Conservation (phyloP, 2,888 invertebrate genomes). For the Aproaerema taeniolella region DNA sequence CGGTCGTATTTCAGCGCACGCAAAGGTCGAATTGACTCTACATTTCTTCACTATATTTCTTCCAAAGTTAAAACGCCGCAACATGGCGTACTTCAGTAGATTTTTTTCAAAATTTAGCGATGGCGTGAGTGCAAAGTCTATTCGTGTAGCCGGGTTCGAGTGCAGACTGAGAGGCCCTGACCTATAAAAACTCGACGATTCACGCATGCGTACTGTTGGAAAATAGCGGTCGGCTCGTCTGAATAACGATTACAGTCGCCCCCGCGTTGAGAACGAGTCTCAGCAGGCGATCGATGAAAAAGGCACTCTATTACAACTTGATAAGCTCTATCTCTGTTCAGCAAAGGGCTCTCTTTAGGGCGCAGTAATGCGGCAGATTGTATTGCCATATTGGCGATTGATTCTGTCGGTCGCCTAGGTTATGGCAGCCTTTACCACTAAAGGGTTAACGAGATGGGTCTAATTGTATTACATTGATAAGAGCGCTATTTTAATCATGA, state of each 20-base stretch:
- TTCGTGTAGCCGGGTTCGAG: conserved; percentile 53
- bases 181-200: conserved; percentile 53
- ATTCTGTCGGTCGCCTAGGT: no score
- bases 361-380: background rate
- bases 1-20: conserved; percentile 32
- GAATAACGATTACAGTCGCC: conserved; percentile 66
- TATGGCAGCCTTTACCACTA: no score
- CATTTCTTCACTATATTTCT: no score
- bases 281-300: conserved; percentile 30
- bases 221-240: conserved; percentile 54
- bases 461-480: no score
- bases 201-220: conserved; percentile 61
- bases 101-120: no score
- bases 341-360: conserved; percentile 1
- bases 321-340: conserved; percentile 1
- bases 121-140: conserved; percentile 52
- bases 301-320: conserved; percentile 31
- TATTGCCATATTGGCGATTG: no score
- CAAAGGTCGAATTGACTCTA: no score
- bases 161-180: conserved; percentile 67
- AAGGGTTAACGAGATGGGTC: no score
- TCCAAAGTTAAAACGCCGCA: no score
- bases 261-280: conserved; percentile 44
- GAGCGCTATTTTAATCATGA: no score
- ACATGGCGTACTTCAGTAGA: no score